phyloP scores from a whole-genome alignment of 1,140 invertebrate genomes.

The Batillaria attramentaria region DNA sequence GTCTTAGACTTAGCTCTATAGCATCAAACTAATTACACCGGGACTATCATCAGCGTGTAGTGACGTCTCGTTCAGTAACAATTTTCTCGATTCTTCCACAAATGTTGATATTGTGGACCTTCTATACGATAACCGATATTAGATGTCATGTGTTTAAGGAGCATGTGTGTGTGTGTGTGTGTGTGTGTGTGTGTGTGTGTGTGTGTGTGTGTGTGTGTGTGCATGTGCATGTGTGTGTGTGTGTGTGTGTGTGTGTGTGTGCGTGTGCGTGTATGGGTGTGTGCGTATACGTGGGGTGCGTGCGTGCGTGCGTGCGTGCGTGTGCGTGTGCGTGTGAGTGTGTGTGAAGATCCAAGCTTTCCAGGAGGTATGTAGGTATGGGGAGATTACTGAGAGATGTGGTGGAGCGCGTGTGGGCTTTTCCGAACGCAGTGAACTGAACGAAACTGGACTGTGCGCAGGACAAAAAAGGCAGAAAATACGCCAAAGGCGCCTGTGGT shows the following conservation, averaged over 20 bases:
- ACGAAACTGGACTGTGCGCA: too few relatives aligned
- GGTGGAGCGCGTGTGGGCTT: background rate
- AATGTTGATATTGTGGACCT: too few relatives aligned
- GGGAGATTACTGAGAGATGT: background rate
- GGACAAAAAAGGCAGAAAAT: too few relatives aligned
- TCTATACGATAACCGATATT: too few relatives aligned
- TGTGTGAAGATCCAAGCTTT: background rate
- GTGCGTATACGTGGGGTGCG: background rate
- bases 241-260: background rate
- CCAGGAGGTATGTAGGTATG: background rate
- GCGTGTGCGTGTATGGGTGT: background rate
- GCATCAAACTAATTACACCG: background rate
- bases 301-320: background rate
- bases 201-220: background rate
- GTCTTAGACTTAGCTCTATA: background rate
- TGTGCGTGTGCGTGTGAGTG: background rate
- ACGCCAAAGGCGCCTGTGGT: too few relatives aligned
- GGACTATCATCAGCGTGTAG: background rate
- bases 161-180: slow-evolving; percentile 13
- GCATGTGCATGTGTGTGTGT: background rate
- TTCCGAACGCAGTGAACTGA: background rate
- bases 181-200: background rate
- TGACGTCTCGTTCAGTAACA: background rate
- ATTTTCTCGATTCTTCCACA: too few relatives aligned
- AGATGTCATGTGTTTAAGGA: background rate